Evolutionary conservation across 2,888 invertebrate species (phyloP).

Genomic region (Diachrysia chrysitis): DNA sequence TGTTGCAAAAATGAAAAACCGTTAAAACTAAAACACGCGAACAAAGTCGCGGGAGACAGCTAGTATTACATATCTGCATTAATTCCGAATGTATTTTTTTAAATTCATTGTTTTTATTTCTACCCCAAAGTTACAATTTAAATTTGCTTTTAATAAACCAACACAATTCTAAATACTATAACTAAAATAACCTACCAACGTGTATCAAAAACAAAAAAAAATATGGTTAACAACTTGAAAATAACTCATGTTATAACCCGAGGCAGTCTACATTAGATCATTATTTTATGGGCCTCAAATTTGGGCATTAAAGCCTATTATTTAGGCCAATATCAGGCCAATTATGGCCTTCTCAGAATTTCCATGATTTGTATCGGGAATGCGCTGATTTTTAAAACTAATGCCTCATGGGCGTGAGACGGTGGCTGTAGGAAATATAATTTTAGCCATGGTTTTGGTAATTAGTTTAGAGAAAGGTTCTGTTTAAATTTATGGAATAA

Average conservation of each 20-base stretch:
- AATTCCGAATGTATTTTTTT: too few relatives aligned
- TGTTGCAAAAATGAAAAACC: too few relatives aligned
- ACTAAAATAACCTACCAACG: neutral
- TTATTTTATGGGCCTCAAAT: conserved; percentile 86
- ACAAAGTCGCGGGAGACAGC: too few relatives aligned
- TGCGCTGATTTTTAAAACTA: conserved; percentile 45
- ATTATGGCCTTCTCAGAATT: conserved; percentile 65
- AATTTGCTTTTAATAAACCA: neutral
- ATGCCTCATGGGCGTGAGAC: conserved; percentile 48
- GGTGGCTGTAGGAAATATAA: conserved; percentile 40
- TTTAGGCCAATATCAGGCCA: conserved; percentile 76
- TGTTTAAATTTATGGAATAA: neutral
- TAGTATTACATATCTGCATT: too few relatives aligned
- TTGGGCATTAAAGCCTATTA: conserved; percentile 79
- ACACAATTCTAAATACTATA: neutral
- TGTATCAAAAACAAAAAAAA: conserved; percentile 28
- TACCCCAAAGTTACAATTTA: neutral
- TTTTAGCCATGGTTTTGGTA: neutral
- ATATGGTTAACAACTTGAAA: conserved; percentile 63
- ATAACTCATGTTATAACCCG: conserved; percentile 50
- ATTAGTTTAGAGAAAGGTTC: neutral
- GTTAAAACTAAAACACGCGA: too few relatives aligned
- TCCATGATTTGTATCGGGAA: conserved; percentile 56
- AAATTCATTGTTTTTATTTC: too few relatives aligned
- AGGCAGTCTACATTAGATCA: conserved; percentile 73